phyloP scores from a whole-genome alignment of 2,797 vertebrate genomes.

The Phoxinus dragarum region DNA sequence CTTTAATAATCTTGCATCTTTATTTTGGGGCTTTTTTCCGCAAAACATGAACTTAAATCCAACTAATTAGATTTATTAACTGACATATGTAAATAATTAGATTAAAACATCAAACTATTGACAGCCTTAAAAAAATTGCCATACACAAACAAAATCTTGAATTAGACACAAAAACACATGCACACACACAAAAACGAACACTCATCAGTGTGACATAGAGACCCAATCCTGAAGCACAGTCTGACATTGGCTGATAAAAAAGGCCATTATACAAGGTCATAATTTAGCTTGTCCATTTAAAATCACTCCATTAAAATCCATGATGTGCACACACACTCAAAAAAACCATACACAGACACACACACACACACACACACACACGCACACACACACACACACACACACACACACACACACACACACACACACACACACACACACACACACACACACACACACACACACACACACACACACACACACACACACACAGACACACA shows the following conservation, averaged over 20 bases:
- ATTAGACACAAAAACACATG: conserved; percentile 33
- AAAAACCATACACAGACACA: conserved; percentile 11
- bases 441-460: neutral
- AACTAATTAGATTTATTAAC: neutral
- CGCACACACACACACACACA: neutral
- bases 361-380: conserved; percentile 44
- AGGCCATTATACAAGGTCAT: conserved; percentile 61
- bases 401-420: too few species aligned
- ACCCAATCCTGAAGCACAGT: conserved; percentile 35
- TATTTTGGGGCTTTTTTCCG: neutral
- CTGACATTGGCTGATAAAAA: conserved; percentile 63
- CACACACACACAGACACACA: neutral
- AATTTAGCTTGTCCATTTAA: conserved; percentile 63
- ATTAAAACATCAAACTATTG: neutral
- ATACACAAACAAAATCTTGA: neutral
- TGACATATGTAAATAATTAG: neutral
- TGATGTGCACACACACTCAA: conserved; percentile 14
- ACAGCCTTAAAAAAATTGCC: neutral
- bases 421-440: conserved; percentile 15
- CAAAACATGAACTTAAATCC: neutral
- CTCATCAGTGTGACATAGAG: conserved; percentile 21
- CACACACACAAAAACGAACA: conserved; percentile 41
- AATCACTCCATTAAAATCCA: conserved; percentile 56
- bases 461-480: neutral
- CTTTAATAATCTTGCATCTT: neutral